Evolutionary conservation across 2,113 vertebrate species (phyloP).

Genomic region (Zingel zingel): DNA sequence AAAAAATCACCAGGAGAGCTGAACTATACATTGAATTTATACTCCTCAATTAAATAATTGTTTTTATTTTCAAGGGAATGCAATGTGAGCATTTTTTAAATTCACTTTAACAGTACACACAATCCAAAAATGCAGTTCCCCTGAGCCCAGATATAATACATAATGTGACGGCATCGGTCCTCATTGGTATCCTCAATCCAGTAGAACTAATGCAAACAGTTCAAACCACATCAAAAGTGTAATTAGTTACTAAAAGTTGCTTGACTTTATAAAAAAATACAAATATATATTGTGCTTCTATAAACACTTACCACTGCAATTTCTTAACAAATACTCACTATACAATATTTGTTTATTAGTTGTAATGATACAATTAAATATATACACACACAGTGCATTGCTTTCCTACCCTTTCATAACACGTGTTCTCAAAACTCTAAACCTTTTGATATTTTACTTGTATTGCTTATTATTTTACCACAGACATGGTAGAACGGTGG

Average conservation of each 20-base stretch:
- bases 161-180: not conserved
- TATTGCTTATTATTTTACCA: not conserved
- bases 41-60: not conserved
- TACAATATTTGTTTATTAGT: not conserved
- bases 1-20: not conserved
- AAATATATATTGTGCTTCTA: not conserved
- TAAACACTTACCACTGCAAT: not conserved
- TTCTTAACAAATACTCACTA: not conserved
- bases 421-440: not conserved
- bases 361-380: not conserved
- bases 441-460: not conserved
- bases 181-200: not conserved
- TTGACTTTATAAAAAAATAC: not conserved
- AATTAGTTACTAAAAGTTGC: conserved; percentile 1
- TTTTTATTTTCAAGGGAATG: not conserved
- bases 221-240: conserved; percentile 2
- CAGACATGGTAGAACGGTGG: not conserved
- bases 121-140: not conserved
- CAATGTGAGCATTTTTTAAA: conserved; percentile 12
- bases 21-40: not conserved
- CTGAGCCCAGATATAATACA: not conserved
- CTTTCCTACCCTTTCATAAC: not conserved
- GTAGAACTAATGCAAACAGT: conserved; percentile 20
- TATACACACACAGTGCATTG: not conserved
- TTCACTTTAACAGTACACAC: conserved; percentile 13